Percentiles rank a stretch among this genome's conserved stretches.
Evolutionary conservation across 2,113 vertebrate genomes (phyloP).

Genomic region (Cavia aperea): DNA sequence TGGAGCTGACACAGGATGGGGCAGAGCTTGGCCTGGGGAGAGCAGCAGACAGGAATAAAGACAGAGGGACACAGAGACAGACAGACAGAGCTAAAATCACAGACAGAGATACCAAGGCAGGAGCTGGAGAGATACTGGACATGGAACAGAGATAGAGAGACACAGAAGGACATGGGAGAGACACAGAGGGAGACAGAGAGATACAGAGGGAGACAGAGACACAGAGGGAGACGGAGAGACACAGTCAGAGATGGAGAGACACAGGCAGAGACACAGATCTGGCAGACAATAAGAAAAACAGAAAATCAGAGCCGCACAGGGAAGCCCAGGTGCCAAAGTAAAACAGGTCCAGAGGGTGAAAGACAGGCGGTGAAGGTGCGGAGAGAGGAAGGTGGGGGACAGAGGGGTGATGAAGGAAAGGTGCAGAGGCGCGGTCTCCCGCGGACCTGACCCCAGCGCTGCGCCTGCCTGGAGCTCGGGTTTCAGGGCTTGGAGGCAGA

Average conservation of each 20-base stretch:
- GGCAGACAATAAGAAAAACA: neutral
- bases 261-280: neutral
- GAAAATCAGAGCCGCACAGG: neutral
- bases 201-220: no score
- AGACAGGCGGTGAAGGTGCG: neutral
- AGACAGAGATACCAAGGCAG: neutral
- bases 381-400: neutral
- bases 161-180: neutral
- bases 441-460: slow-evolving; percentile 60
- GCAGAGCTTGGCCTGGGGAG: neutral
- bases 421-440: neutral
- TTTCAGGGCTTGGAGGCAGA: slow-evolving; percentile 69
- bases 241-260: neutral
- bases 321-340: neutral
- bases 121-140: neutral
- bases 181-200: no score
- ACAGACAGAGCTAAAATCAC: neutral
- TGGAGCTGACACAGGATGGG: neutral
- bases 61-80: neutral
- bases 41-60: neutral
- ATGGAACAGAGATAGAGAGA: neutral
- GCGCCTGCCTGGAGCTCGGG: slow-evolving; percentile 63
- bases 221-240: no score
- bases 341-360: neutral
- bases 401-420: neutral